Evolutionary conservation across 2,797 vertebrate genomes (phyloP), one percentile per base, ranked within the genome.

Genomic region (Ciconia nigra): DNA sequence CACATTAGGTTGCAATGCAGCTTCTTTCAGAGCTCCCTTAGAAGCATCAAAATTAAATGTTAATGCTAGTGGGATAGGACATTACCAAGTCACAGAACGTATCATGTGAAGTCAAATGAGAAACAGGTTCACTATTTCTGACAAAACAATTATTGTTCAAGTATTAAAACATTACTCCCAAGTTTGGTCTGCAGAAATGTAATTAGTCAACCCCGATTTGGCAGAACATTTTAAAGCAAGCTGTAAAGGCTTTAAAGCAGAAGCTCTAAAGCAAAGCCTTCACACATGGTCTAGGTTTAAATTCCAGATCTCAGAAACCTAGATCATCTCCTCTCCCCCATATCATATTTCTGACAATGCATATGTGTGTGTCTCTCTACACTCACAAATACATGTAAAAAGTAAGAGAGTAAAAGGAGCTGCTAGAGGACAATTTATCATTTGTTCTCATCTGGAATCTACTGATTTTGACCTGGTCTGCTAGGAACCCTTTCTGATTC

Each of bases 71-170:
- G 22, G 47, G 42, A 35, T 4, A 80, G 37, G 41, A 66, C 28
- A 31, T 77, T 62, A 47, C 39, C 31, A 35, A 84, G 74, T 67
- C 79, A 87, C 39, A 72, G 66, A 90, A 95, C 3, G 0, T 52
- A 81, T 42, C 78, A n/a, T 7, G 20, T n/a, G 47, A 87, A 83
- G 57, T 55, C 58, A 77, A 71, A 84, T 31, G 59, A 93, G 39
- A 90, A 95, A 76, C 63, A 72, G 42, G 87, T 81, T 67, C 4
- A 1, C 49, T 9, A 52, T 58, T 77, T 71, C 74, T 72, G 79
- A 87, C 63, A 84, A 84, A 72, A 90, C 67, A 65, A 84, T 80
- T 87, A 67, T 81, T 90, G 63, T 80, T 90, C 41, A 67, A 84
- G 69, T 76, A 84, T 87, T 81, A 81, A 80, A 90, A 81, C 31